Evolutionary conservation across 2,888 invertebrate species (phyloP).

Genomic region (Lasioglossum marginatum): DNA sequence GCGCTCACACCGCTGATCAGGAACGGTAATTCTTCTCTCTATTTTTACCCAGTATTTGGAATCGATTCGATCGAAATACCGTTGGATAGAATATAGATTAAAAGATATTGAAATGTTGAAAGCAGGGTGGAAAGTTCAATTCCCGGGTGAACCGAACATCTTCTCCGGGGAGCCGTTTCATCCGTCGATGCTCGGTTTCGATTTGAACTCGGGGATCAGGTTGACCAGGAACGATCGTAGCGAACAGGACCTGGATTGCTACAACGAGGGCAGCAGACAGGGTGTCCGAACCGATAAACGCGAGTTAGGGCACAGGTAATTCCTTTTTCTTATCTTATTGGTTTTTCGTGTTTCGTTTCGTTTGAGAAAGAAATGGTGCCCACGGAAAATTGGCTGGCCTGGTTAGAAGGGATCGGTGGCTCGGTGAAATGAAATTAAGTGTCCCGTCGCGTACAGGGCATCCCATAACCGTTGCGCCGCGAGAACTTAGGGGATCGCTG

Average conservation of each 20-base stretch:
- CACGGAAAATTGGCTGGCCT: neutral
- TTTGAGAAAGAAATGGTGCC: neutral
- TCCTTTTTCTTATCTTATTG: slow-evolving; percentile 23
- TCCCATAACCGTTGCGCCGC: neutral
- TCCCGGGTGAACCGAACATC: slow-evolving; percentile 63
- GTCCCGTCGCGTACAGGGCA: neutral
- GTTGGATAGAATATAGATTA: neutral
- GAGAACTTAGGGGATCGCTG: neutral
- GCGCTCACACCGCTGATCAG: slow-evolving; percentile 34
- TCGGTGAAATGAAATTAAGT: neutral
- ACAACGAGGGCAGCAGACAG: slow-evolving; percentile 75
- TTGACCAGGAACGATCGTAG: slow-evolving; percentile 77
- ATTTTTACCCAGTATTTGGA: slow-evolving; percentile 1
- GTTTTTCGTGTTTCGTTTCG: neutral
- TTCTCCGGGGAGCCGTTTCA: slow-evolving; percentile 65
- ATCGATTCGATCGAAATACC: neutral
- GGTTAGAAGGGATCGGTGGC: neutral
- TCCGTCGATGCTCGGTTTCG: slow-evolving; percentile 63
- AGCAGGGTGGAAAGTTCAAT: slow-evolving; percentile 68
- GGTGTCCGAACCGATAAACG: slow-evolving; percentile 78
- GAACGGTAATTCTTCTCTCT: slow-evolving; percentile 57
- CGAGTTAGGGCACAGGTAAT: slow-evolving; percentile 83
- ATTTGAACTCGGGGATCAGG: slow-evolving; percentile 38
- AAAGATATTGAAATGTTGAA: slow-evolving; percentile 36
- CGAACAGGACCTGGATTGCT: slow-evolving; percentile 80